These are phyloP conservation scores for Baryphthengus martii DNA, from an alignment of 2,113 vertebrate genomes.

Conservation along the genomic window DNA sequence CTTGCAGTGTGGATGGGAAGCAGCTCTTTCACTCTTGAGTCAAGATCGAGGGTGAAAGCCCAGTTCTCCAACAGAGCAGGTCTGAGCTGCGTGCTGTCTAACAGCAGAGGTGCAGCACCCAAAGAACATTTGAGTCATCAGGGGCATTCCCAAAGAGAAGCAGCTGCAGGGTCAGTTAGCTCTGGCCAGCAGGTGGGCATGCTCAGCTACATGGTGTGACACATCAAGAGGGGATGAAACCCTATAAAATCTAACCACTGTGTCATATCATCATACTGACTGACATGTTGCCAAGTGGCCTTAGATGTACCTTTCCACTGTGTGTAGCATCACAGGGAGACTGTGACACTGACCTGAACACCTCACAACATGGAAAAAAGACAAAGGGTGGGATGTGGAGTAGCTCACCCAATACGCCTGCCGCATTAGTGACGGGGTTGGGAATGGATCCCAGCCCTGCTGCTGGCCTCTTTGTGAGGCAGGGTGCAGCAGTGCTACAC, in stretches of 20 bases:
- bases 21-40: background rate
- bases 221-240: background rate
- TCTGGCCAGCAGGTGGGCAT: background rate
- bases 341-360: background rate
- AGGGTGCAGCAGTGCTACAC: background rate
- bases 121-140: rapidly evolving
- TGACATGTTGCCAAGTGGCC: background rate
- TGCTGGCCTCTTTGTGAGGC: rapidly evolving
- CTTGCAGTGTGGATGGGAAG: background rate
- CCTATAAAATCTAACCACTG: background rate
- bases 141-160: background rate
- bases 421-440: rapidly evolving
- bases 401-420: rapidly evolving
- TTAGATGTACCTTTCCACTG: background rate
- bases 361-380: background rate
- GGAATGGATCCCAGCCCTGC: background rate
- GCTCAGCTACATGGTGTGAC: background rate
- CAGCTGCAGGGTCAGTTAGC: rapidly evolving
- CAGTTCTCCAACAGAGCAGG: background rate
- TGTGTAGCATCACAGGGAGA: rapidly evolving
- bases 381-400: background rate
- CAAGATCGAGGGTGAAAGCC: background rate
- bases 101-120: background rate
- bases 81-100: background rate
- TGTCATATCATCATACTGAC: rapidly evolving